These are phyloP conservation scores for Archips crataeganus DNA, from an alignment of 2,888 invertebrate genomes.

Conservation along the genomic window DNA sequence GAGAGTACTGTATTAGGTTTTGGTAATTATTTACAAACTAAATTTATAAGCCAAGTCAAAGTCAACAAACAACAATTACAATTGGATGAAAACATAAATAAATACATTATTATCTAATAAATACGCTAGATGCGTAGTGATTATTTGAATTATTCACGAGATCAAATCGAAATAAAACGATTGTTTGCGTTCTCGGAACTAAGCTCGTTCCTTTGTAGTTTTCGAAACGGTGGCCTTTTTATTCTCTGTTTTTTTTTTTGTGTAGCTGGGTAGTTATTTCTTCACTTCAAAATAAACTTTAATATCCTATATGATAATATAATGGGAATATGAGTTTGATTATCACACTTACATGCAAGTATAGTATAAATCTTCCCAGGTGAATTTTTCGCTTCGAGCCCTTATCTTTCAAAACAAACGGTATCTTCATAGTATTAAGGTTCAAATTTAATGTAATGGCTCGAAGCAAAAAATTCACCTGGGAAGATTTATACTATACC, in stretches of 20 bases:
- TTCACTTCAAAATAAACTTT: not conserved
- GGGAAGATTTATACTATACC: too few relatives aligned
- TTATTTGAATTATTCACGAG: slow-evolving; percentile 78
- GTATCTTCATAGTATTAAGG: too few relatives aligned
- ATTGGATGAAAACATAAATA: not conserved
- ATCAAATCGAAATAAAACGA: slow-evolving; percentile 74
- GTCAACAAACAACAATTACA: not conserved
- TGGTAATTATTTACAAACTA: not conserved
- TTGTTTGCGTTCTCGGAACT: slow-evolving; percentile 73
- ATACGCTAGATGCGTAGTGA: slow-evolving; percentile 65
- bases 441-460: too few relatives aligned
- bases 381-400: too few relatives aligned
- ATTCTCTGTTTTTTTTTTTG: slow-evolving; percentile 4
- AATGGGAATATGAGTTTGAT: too few relatives aligned
- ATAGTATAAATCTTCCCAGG: too few relatives aligned
- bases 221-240: slow-evolving; percentile 39
- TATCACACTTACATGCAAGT: too few relatives aligned
- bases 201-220: slow-evolving; percentile 57
- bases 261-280: not conserved
- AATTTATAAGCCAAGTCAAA: not conserved
- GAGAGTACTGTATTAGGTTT: not conserved
- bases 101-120: slow-evolving; percentile 59
- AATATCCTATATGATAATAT: too few relatives aligned
- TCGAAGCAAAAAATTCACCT: too few relatives aligned
- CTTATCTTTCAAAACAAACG: too few relatives aligned